Conservation (phyloP, 2,888 invertebrate genomes). For the Nomada ferruginata region DNA sequence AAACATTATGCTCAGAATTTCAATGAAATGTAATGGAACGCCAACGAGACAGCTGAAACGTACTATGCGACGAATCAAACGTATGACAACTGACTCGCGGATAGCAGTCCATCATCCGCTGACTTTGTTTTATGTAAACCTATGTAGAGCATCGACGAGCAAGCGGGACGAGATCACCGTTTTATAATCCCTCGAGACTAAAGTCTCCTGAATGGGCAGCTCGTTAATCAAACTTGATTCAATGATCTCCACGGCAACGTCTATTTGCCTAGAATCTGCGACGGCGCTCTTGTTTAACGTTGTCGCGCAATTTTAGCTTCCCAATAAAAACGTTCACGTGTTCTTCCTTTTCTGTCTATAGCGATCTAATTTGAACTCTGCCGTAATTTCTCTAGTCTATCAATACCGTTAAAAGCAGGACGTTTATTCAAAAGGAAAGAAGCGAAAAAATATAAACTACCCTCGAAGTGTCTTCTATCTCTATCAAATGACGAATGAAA, state of each 20-base stretch:
- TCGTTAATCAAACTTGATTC: conserved; percentile 74
- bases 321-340: conserved; percentile 10
- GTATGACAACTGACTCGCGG: conserved; percentile 66
- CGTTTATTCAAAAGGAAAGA: too few species aligned
- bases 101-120: conserved; percentile 70
- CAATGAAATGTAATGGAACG: not conserved
- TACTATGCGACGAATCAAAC: conserved; percentile 70
- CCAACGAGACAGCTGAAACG: not conserved
- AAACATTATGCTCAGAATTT: not conserved
- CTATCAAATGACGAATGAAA: too few species aligned
- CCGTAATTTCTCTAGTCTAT: too few species aligned
- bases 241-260: conserved; percentile 60
- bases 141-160: conserved; percentile 54
- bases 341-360: not conserved
- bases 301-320: conserved; percentile 35
- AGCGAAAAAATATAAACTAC: too few species aligned
- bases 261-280: conserved; percentile 54
- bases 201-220: conserved; percentile 71
- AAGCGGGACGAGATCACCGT: conserved; percentile 57
- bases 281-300: conserved; percentile 40
- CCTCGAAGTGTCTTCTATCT: too few species aligned
- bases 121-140: conserved; percentile 58
- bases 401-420: too few species aligned
- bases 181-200: conserved; percentile 71
- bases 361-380: too few species aligned